These are phyloP conservation scores for Eupsilia transversa DNA, from an alignment of 2,888 invertebrate genomes.

Conservation along the genomic window DNA sequence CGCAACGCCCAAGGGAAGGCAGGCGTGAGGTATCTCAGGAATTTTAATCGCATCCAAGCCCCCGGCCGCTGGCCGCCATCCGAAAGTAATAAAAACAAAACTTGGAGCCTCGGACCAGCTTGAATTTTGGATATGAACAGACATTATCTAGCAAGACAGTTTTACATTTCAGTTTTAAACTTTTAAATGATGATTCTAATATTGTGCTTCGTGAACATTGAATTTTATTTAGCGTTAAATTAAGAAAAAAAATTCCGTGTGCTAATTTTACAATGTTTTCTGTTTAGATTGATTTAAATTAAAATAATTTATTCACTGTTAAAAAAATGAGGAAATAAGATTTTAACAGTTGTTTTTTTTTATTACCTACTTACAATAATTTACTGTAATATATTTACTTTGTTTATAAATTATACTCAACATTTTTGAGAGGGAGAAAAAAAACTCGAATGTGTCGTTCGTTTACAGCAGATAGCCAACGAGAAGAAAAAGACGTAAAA, in stretches of 20 bases:
- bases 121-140: conserved; percentile 82
- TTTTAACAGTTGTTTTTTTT: neutral
- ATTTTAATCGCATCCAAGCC: conserved; percentile 90
- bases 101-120: conserved; percentile 76
- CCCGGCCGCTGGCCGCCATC: conserved; percentile 77
- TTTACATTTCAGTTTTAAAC: conserved; percentile 67
- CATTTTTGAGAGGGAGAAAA: conserved; percentile 72
- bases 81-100: conserved; percentile 83
- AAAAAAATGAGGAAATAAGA: conserved; percentile 15
- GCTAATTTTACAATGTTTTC: conserved; percentile 29
- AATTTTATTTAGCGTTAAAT: conserved; percentile 35
- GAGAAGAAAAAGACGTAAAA: conserved; percentile 87
- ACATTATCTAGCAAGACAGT: conserved; percentile 79
- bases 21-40: conserved; percentile 89
- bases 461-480: conserved; percentile 83
- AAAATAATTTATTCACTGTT: neutral
- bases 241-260: conserved; percentile 33
- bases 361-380: neutral
- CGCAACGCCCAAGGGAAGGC: conserved; percentile 78
- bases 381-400: conserved; percentile 63
- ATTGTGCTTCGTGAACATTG: conserved; percentile 55
- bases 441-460: conserved; percentile 75
- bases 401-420: conserved; percentile 55
- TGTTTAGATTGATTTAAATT: conserved; percentile 1
- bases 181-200: conserved; percentile 62